Base-by-base conservation (phyloP, 2,113 vertebrate species). In the Pteruthius melanotis region DNA sequence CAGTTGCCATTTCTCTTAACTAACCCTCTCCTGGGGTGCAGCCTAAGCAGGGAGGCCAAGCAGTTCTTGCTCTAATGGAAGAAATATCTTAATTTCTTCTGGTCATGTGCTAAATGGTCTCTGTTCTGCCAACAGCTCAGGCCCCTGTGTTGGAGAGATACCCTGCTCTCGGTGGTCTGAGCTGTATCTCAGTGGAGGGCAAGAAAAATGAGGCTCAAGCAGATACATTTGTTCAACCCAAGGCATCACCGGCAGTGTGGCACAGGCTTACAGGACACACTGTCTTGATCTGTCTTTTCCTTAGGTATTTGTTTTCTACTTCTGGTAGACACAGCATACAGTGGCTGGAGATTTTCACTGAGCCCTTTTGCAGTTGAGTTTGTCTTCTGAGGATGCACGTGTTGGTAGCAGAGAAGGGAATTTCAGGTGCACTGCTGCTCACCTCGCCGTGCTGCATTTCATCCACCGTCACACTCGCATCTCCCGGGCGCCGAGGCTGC, bases 391-490 rank as follows among this genome's bases (percentile, higher is more conserved):
- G n/a, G 53, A 54, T 45, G 26, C 66, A 24, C 30, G 2, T 1
- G 4, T 35, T 53, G 13, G 13, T 9, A n/a, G 30, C 0, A 52
- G 26, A 10, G 11, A 18, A 42, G 80, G 69, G 74, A 61, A 26
- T 65, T 89, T 31, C 23, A 37, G 57, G 57, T 59, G 52, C 15
- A 2, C 16, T 59, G 82, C 60, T 72, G 40, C 47, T 82, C 47
- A 4, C n/a, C 44, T 69, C 6, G 7, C n/a, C 2, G 0, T 0
- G 2, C 49, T 31, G 66, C 31, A 10, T 71, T 72, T 78, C 49
- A 54, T 57, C 72, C 2, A 0, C 44, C 0, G 0, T 26, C 37
- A 10, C 64, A 3, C 57, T 82, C 33, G 0, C 11, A 3, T 39
- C n/a, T 80, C 44, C 42, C 0, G 0, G 23, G 56, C 13, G 1